Percentiles rank a stretch among this genome's conserved stretches.
These are phyloP conservation scores for Itoplectis maculator DNA, from an alignment of 2,888 invertebrate species.

Conservation along the genomic window DNA sequence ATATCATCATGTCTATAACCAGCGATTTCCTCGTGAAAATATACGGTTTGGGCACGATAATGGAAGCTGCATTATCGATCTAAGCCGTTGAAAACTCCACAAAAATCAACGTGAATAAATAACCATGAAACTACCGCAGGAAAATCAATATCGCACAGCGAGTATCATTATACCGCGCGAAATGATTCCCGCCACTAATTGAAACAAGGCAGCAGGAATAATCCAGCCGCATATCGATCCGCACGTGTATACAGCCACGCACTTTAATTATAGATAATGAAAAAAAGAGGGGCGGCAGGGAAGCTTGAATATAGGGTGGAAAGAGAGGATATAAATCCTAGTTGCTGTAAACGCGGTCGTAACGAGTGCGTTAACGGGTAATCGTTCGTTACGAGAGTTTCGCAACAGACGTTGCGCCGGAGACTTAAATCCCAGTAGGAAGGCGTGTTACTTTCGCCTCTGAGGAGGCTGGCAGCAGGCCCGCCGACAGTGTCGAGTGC, in stretches of 20 bases:
- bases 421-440: constrained; percentile 40
- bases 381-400: constrained; percentile 56
- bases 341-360: constrained; percentile 43
- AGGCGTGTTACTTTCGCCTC: constrained; percentile 25
- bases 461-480: background rate
- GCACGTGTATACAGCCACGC: constrained; percentile 14
- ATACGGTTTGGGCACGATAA: no score
- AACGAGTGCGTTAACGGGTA: constrained; percentile 52
- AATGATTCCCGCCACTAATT: constrained; percentile 35
- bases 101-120: no score
- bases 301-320: constrained; percentile 13
- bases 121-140: background rate
- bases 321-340: constrained; percentile 41
- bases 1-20: no score
- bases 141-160: constrained; percentile 9
- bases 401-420: constrained; percentile 33
- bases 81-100: no score
- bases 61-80: no score
- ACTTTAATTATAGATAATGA: constrained; percentile 42
- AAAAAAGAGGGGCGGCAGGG: background rate
- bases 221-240: constrained; percentile 24
- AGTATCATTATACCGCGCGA: background rate
- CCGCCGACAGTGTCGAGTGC: background rate
- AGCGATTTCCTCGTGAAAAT: no score
- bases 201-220: constrained; percentile 28